Conservation (phyloP, 2,797 vertebrate species). For the Onychomys leucogaster region DNA sequence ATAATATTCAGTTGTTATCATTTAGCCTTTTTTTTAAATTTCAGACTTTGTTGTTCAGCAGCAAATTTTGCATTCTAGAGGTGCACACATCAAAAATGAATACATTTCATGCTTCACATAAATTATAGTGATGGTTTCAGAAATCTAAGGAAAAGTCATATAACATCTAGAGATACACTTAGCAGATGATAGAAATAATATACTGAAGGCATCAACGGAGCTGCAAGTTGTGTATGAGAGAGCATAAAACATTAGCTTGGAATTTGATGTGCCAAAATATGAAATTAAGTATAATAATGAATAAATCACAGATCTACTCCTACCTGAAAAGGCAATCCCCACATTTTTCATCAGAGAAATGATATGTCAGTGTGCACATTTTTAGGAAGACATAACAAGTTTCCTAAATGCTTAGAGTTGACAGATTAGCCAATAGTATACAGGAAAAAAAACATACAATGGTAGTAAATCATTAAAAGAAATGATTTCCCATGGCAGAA, state of each 20-base stretch:
- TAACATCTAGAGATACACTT: constrained; percentile 63
- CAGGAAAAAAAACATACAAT: not conserved
- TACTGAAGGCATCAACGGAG: constrained; percentile 51
- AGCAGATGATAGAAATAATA: constrained; percentile 72
- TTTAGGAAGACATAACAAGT: constrained; percentile 36
- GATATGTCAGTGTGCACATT: not conserved
- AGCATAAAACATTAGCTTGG: constrained; percentile 63
- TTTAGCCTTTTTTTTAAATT: constrained; percentile 52
- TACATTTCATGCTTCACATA: constrained; percentile 71
- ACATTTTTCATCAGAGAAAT: constrained; percentile 61
- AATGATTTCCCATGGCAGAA: not conserved
- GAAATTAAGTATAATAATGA: constrained; percentile 74
- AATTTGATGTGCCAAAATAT: constrained; percentile 51
- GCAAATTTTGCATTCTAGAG: constrained; percentile 64
- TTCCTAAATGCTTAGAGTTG: constrained; percentile 31
- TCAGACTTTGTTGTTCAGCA: constrained; percentile 40
- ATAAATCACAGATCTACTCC: constrained; percentile 31
- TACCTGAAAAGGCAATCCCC: not conserved
- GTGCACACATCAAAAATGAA: constrained; percentile 65
- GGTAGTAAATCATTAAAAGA: not conserved
- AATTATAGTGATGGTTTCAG: constrained; percentile 57
- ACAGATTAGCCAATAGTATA: not conserved
- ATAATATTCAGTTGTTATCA: not conserved
- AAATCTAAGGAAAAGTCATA: constrained; percentile 71
- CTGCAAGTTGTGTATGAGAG: constrained; percentile 53